Evolutionary conservation across 2,888 invertebrate genomes (phyloP), one percentile per base, ranked within the genome.

Genomic region (Acronicta alni): DNA sequence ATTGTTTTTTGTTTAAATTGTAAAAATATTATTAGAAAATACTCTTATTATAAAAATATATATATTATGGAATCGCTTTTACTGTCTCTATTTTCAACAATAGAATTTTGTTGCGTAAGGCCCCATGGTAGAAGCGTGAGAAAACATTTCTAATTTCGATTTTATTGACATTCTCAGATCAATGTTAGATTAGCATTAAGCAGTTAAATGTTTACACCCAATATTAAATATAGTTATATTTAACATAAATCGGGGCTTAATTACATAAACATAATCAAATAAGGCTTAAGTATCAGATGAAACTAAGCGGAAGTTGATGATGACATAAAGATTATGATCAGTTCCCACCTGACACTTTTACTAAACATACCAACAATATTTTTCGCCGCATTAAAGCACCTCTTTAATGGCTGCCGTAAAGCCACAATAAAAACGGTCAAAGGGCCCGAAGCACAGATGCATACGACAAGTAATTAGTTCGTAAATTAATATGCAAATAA

Each of bases 401-500:
- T 66, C 45, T 64, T 72, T 75, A 61, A 76, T 59, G 39, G 49
- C 54, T 9, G 16, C 37, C 44, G 30, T 57, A 26, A 57, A 63
- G 43, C 47, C 43, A 57, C 39, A 61, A 43, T 78, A 63, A 75
- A 77, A 67, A 42, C 10, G 9, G 32, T 76, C 61, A 77, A 78
- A 77, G 63, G 46, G 46, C 48, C 75, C 76, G 65, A 43, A 56
- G 7, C 45, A 58, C 42, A 58, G 32, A 64, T 49, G 48, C 57
- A 61, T 32, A 63, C 30, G 59, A 71, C 60, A 78, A 78, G 69
- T 75, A 76, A 78, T 70, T 75, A 67, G 37, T 52, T 23, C 52
- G 54, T 57, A 65, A 67, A 78, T 78, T 78, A 75, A 70, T 69
- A 72, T 75, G 69, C 58, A 78, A 75, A 78, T 72, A 69, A 67